A percentile compares a stretch with the other conserved stretches of the same genome.
phyloP scores from a whole-genome alignment of 2,113 vertebrate genomes.

The Psettodes erumei region DNA sequence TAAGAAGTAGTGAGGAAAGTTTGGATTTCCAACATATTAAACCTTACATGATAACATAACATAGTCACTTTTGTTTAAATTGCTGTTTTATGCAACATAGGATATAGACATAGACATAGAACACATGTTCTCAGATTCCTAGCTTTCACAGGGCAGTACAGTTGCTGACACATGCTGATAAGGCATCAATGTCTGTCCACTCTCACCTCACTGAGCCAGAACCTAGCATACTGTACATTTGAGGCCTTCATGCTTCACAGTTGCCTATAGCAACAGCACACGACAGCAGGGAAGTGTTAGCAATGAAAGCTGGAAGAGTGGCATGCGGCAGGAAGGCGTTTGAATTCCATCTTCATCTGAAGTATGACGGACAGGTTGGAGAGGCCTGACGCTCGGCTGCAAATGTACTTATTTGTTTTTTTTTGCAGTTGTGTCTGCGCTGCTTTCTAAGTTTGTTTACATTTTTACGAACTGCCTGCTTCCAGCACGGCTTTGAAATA shows the following conservation, averaged over 20 bases:
- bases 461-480: too few species aligned
- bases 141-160: background rate
- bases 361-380: conserved; percentile 77
- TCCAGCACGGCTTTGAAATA: conserved; percentile 10
- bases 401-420: conserved; percentile 2
- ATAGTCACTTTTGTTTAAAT: background rate
- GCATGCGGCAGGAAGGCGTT: conserved; percentile 59
- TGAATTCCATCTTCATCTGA: conserved; percentile 78
- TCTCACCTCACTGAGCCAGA: conserved; percentile 69
- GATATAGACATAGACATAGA: too few species aligned
- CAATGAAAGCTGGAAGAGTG: background rate
- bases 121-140: background rate
- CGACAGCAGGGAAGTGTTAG: conserved; percentile 59
- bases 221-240: conserved; percentile 75
- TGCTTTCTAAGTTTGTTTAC: conserved; percentile 21
- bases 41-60: too few species aligned
- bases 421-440: background rate
- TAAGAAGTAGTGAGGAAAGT: too few species aligned
- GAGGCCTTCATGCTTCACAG: conserved; percentile 55
- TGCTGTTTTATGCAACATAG: background rate
- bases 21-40: too few species aligned
- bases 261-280: conserved; percentile 34
- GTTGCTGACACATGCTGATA: background rate
- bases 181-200: background rate
- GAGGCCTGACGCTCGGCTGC: conserved; percentile 77